These are phyloP conservation scores for Maccullochella peelii DNA, from an alignment of 2,113 vertebrate genomes.

Conservation along the genomic window DNA sequence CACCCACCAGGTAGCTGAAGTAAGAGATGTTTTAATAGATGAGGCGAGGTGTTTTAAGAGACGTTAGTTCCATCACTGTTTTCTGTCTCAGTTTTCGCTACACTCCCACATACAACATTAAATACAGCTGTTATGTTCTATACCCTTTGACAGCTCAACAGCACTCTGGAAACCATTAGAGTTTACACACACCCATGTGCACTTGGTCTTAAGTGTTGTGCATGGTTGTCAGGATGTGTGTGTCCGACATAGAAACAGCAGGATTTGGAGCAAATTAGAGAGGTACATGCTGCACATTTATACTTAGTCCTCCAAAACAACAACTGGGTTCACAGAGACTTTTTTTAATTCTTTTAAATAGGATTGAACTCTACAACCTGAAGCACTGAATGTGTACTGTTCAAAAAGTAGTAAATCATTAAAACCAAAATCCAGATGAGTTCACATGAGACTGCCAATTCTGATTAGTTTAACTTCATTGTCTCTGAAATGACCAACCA, in stretches of 20 bases:
- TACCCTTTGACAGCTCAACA: slow-evolving; percentile 37
- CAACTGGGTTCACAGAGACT: background rate
- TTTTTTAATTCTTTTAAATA: background rate
- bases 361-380: background rate
- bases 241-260: slow-evolving; percentile 5
- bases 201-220: background rate
- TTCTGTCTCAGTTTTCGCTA: slow-evolving; percentile 13
- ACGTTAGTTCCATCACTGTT: slow-evolving; percentile 27
- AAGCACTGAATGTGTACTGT: background rate
- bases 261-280: slow-evolving; percentile 27
- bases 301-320: slow-evolving; percentile 17
- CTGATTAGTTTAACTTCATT: background rate
- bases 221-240: slow-evolving; percentile 15
- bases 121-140: slow-evolving; percentile 41
- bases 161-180: slow-evolving; percentile 49
- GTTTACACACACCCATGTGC: slow-evolving; percentile 25
- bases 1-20: slow-evolving; percentile 8
- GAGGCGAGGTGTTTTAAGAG: slow-evolving; percentile 40
- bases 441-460: background rate
- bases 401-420: background rate
- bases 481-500: background rate
- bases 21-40: slow-evolving; percentile 31
- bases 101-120: slow-evolving; percentile 39
- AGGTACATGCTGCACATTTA: slow-evolving; percentile 23
- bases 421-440: background rate